Evolutionary conservation across 2,888 invertebrate genomes (phyloP), one percentile per base, ranked within the genome.

Genomic region (Torymus auratus): DNA sequence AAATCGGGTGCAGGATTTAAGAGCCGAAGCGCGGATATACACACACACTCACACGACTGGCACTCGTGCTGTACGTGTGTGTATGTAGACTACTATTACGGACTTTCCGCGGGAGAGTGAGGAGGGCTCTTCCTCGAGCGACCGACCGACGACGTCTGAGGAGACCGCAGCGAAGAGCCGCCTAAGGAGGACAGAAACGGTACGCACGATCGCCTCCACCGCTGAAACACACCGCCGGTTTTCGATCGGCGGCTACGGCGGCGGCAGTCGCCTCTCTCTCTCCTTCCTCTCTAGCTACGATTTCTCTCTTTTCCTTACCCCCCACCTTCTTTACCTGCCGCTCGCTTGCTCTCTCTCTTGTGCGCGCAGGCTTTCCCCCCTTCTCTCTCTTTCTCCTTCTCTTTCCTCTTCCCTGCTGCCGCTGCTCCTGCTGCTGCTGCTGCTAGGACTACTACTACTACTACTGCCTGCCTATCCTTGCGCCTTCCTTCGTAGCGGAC

Each of bases 111-210:
- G 52, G 55, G 15, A 28, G 23, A 12, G 62, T 60, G 74, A 20
- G 72, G 52, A 88, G 86, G 85, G 87, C 87, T 90, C 89, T 90
- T 89, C 88, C 87, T 88, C 87, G 85, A 84, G 85, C 87, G 87
- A 87, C 85, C 87, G 89, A 89, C 87, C 88, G 89, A 88, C 86
- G 86, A 87, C 89, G 88, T 89, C 90, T 87, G 88, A 88, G 87
- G 86, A 85, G 87, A 86, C 88, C 84, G 82, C 85, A 85, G 86
- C 84, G 81, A 82, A 85, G 86, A 86, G 84, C 85, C 86, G 85
- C 86, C 87, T 89, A 90, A 90, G 89, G 90, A 90, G 90, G 89
- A 90, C 90, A 90, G 89, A 88, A 82, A 90, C 90, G 90, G 90
- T 90, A 90, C 89, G 89, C 89, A 89, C 88, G 89, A 90, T 89